Evolutionary conservation across 2,888 invertebrate genomes (phyloP).

Genomic region (Cerastis leucographa): DNA sequence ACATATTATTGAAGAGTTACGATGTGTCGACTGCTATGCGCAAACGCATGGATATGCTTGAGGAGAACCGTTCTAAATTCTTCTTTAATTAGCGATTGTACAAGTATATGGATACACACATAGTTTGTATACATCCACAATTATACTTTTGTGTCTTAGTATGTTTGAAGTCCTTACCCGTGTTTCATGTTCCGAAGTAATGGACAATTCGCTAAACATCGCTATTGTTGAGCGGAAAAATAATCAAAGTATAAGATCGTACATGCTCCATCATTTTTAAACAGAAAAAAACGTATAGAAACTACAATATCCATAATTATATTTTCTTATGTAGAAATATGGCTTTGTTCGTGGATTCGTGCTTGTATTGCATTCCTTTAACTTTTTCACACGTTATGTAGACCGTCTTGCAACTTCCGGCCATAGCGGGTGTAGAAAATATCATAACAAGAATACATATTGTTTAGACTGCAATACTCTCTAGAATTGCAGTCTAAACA

Average conservation of each 20-base stretch:
- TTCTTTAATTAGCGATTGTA: conserved; percentile 40
- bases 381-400: conserved; percentile 28
- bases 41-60: conserved; percentile 44
- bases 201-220: background rate
- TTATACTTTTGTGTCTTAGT: background rate
- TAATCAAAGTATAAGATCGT: background rate
- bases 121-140: background rate
- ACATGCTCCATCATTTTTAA: background rate
- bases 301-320: background rate
- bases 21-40: conserved; percentile 23
- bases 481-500: background rate
- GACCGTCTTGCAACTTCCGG: conserved; percentile 30
- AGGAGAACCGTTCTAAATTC: conserved; percentile 47
- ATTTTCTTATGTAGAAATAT: background rate
- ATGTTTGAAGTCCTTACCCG: conserved; percentile 23
- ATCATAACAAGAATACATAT: too few species aligned
- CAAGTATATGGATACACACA: background rate
- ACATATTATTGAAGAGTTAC: background rate
- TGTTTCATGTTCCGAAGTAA: conserved; percentile 15
- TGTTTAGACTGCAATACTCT: too few species aligned
- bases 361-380: conserved; percentile 20
- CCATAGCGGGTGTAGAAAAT: background rate
- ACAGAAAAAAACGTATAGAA: background rate
- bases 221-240: conserved; percentile 13
- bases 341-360: background rate